Base-by-base conservation (phyloP, 2,888 invertebrate species). In the Gortyna flavago region DNA sequence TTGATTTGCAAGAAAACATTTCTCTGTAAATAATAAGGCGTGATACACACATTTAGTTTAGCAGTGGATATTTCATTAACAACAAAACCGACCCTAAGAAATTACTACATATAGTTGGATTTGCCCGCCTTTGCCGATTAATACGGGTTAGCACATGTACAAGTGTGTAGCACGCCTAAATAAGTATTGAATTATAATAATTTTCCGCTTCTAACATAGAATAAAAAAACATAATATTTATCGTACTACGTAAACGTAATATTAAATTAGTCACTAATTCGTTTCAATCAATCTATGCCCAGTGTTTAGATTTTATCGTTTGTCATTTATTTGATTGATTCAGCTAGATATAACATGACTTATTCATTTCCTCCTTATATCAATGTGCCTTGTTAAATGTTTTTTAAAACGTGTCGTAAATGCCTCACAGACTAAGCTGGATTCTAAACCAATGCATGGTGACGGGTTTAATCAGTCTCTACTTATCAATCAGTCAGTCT, bases 351-450 rank as follows among this genome's bases (percentile, higher is more conserved):
- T 38, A n/a, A 18, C 9, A 44, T 54, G 70, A 80, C 38, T 51
- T 75, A 62, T 85, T 75, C 21, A 41, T 75, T 81, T 80, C 66
- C 66, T 70, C 16, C 6, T 66, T 13, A 62, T 61, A 62, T 70
- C 21, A 77, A 48, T 51, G 35, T 8, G 9, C n/a, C 21, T 65
- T 54, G 68, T 65, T 72, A 48, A 84, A 41, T 67, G 18, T 69
- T 61, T 41, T n/a, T n/a, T n/a, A n/a, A n/a, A n/a, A 59, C 35
- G 32, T 44, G 57, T 29, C 9, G 48, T 13, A 44, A 48, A 35
- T n/a, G 18, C 25, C 32, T 67, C 41, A 70, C 18, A 76, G 62
- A 51, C 41, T 62, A 16, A 70, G 38, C 57, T 54, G 54, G 44
- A 61, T 54, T 80, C 41, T 66, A 16, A 48, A 75, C 18, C 5